These are phyloP conservation scores for Rotaria magnacalcarata DNA, from an alignment of 2,888 invertebrate genomes.

Conservation along the genomic window DNA sequence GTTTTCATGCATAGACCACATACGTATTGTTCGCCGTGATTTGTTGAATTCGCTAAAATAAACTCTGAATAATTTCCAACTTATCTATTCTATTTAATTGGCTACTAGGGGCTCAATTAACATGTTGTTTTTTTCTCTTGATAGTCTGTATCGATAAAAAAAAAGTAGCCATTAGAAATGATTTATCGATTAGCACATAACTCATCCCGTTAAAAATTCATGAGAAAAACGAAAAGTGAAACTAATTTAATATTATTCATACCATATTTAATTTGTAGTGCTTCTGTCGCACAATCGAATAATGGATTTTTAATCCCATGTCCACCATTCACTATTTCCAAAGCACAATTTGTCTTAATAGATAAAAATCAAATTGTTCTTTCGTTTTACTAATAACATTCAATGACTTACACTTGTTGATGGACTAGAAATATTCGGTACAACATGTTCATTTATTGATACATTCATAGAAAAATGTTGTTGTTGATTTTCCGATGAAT, in stretches of 20 bases:
- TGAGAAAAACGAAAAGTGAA: background rate
- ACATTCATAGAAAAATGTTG: background rate
- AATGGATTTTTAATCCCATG: constrained; percentile 36
- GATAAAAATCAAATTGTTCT: too few relatives aligned
- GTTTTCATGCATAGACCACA: constrained; percentile 44
- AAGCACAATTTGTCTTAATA: background rate
- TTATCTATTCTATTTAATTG: too few relatives aligned
- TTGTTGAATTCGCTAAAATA: background rate
- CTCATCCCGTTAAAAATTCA: background rate
- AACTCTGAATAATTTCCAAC: background rate
- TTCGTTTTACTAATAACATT: too few relatives aligned
- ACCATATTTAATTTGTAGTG: constrained; percentile 35
- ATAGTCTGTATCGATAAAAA: too few relatives aligned
- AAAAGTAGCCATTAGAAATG: background rate
- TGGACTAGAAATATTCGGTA: background rate
- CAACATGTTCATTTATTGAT: constrained; percentile 10
- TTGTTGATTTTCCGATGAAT: background rate
- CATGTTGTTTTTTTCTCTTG: too few relatives aligned
- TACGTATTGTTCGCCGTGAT: constrained; percentile 21
- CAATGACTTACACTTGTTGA: background rate
- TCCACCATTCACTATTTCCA: constrained; percentile 25
- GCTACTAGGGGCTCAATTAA: too few relatives aligned
- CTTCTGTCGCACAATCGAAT: constrained; percentile 31
- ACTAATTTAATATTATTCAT: background rate
- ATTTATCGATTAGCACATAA: background rate